Base-by-base conservation (phyloP, 2,888 invertebrate genomes). In the Hirtodrosophila histrioides region DNA sequence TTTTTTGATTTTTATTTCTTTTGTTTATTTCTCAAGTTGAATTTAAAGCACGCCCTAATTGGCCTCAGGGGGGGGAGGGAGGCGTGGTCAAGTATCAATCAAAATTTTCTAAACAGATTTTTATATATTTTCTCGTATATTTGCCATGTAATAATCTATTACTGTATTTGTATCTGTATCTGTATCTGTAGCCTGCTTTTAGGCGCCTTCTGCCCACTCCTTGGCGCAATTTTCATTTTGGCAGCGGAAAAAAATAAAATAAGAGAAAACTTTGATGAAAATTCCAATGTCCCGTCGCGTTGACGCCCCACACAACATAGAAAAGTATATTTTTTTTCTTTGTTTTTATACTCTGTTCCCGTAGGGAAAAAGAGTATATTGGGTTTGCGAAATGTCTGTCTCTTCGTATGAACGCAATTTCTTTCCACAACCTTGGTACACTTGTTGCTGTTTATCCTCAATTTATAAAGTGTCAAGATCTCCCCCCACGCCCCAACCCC, bases 31-130 rank as follows among this genome's bases (percentile, higher is more conserved):
- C 48, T 54, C 58, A 29, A 43, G 45, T 45, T 78, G 50, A 46
- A 17, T 58, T 69, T 67, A 53, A 70, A 72, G 63, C 53, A 58
- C 61, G 61, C 64, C 76, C 54, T 79, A 79, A 79, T 79, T 79
- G 79, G 61, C 40, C 17, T 17, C 17, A 2, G 17, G 17, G 17
- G 17, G 17, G 2, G 17, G 17, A 2, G 17, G 17, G 17, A 17
- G 17, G 17, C 17, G 17, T 17, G 17, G 17, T 17, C 17, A 17
- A 17, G 17, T 17, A 17, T 17, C 17, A 17, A 17, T 17, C 17
- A 17, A 17, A 17, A 17, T 17, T 17, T 17, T 17, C 17, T 17
- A 64, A 75, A 62, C 46, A 61, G 66, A 65, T 75, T 65, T 65
- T 54, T 17, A 17, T 17, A 17, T 17, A 17, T 17, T 17, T 1